phyloP scores from a whole-genome alignment of 2,797 vertebrate genomes.

The Passerculus sandwichensis region DNA sequence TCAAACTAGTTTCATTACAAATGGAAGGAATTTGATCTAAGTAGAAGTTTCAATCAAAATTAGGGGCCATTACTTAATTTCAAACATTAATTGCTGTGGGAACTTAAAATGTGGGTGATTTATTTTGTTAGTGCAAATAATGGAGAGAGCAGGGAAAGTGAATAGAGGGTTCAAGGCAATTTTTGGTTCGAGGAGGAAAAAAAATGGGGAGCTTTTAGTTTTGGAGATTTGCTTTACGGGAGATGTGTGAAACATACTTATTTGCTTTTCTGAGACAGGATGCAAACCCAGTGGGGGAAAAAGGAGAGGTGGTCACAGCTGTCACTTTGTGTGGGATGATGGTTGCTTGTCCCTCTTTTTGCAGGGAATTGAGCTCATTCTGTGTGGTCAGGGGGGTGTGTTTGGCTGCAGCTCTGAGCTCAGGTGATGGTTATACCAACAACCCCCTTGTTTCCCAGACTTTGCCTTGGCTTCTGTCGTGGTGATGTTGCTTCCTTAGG shows the following conservation, averaged over 20 bases:
- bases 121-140: not conserved
- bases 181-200: not conserved
- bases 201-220: not conserved
- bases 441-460: not conserved
- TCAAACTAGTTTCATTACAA: slow-evolving; percentile 40
- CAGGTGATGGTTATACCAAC: not conserved
- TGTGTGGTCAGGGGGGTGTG: rapidly evolving
- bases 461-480: not conserved
- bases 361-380: not conserved
- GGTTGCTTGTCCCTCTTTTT: not conserved
- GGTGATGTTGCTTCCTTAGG: not conserved
- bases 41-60: not conserved
- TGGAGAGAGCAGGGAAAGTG: not conserved
- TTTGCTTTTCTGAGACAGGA: not conserved
- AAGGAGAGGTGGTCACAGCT: not conserved
- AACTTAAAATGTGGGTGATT: not conserved
- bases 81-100: slow-evolving; percentile 6
- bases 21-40: not conserved
- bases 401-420: not conserved
- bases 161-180: not conserved
- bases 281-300: not conserved
- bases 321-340: not conserved
- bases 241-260: not conserved
- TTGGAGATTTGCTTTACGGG: not conserved
- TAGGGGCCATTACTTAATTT: slow-evolving; percentile 17